Base-by-base conservation (phyloP, 2,888 invertebrate genomes). In the Aphrophora alni region DNA sequence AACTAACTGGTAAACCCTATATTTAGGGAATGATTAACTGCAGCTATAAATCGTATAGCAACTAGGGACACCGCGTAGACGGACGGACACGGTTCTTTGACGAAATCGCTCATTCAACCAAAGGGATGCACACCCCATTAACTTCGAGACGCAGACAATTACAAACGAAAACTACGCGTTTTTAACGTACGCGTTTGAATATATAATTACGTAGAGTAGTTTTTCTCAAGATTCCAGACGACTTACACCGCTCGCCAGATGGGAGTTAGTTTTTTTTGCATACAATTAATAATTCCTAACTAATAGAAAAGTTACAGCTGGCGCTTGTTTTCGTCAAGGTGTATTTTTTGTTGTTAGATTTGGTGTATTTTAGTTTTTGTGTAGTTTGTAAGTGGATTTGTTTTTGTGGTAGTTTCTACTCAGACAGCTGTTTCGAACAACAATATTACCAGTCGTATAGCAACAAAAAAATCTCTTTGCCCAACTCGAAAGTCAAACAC, bases 61-160 rank as follows among this genome's bases (percentile, higher is more conserved):
- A 44, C 8, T 44, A 44, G 44, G 44, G 8, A 2, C 44, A 21
- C n/a, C 59, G 59, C n/a, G 59, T 7, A 5, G 59, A 44, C 12
- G 2, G 8, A 14, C 14, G 17, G 44, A 5, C 21, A 59, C 59
- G 59, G 59, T 59, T 8, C 5, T 33, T 59, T 59, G 59, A 59
- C 59, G 59, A 21, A 59, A 59, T 44, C 10, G 17, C 14, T 59
- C 59, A 21, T 21, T 59, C 59, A 21, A 21, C 4, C 59, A 14
- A 59, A 59, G 59, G 59, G 59, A 59, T 59, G 59, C 59, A 59
- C 59, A 59, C 59, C 59, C 59, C 59, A 59, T 59, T 59, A 59
- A 59, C 59, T 59, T 21, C 59, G n/a, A 33, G 33, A 8, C n/a
- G 5, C 44, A 14, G 12, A 44, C 44, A 44, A 44, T 44, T 44